Base-by-base conservation (phyloP, 2,797 vertebrate species). In the Oceanodroma leucorhoa region DNA sequence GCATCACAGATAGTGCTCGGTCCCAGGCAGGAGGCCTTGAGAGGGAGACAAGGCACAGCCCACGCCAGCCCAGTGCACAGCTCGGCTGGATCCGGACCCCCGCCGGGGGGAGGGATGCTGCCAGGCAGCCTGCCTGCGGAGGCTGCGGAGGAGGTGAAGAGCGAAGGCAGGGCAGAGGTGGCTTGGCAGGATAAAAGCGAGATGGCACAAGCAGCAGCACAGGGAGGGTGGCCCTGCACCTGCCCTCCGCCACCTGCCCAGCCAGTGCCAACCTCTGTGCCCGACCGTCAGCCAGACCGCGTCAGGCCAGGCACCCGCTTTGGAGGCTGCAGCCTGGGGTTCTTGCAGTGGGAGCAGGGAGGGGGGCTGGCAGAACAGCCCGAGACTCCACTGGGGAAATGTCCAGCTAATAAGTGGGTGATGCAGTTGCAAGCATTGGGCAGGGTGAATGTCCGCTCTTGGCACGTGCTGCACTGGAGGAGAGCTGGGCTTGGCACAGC, bases 301-400 rank as follows among this genome's bases (percentile, higher is more conserved):
- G 2, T 2, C 55, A 1, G 0, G 14, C n/a, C 61, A 43, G 38
- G 24, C 0, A 5, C 58, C 36, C 2, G 0, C 10, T 13, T 14
- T 0, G 0, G 60, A 26, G 62, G 32, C 64, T 77, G 73, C 73
- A 66, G 76, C 29, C 8, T 23, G 1, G 0, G 22, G n/a, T 1
- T 3, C 34, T 54, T 50, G 65, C 10, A 1, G 36, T 9, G 38
- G 48, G 53, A 89, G 43, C 53, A 48, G 70, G 27, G 65, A 70
- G 29, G 20, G 61, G 38, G 62, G 36, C 58, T 40, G 34, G 32
- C 46, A 51, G 69, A 72, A 21, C 57, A 51, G 55, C 45, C 12
- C 0, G 1, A 36, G 19, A 10, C 19, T 81, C 32, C 2, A 0
- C 36, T n/a, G 29, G 26, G 40, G 27, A 36, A 16, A 5, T 18